Percentiles rank a stretch among this genome's conserved stretches.
Evolutionary conservation across 2,797 vertebrate species (phyloP).

Genomic region (Petrocephalus schoutedeni): DNA sequence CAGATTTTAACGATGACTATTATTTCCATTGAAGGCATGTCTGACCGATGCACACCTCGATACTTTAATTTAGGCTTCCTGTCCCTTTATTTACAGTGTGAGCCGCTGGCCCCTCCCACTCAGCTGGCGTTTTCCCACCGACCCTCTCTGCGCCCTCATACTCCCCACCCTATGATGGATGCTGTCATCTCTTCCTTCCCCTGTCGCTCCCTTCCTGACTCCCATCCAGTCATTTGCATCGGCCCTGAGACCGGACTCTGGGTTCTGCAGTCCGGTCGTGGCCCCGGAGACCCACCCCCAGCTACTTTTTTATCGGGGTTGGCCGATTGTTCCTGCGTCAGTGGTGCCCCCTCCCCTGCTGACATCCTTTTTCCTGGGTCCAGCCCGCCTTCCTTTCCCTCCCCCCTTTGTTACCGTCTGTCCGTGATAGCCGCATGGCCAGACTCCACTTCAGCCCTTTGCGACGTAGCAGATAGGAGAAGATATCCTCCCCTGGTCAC

Average conservation of each 20-base stretch:
- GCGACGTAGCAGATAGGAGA: background rate
- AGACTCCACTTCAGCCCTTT: background rate
- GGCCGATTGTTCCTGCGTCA: background rate
- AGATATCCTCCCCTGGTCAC: background rate
- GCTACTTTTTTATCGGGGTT: background rate
- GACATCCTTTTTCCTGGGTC: background rate
- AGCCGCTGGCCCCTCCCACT: background rate
- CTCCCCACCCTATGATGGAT: background rate
- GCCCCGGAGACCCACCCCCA: background rate
- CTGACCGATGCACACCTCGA: background rate
- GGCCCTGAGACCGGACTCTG: too few relatives aligned
- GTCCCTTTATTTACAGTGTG: background rate
- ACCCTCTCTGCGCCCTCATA: background rate
- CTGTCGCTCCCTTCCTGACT: background rate
- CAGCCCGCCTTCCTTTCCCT: background rate
- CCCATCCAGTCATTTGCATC: background rate
- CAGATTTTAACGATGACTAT: background rate
- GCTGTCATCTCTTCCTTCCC: constrained; percentile 3
- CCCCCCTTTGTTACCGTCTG: background rate
- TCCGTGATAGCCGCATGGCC: background rate
- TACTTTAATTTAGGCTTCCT: background rate
- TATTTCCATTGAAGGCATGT: background rate
- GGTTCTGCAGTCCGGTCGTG: background rate
- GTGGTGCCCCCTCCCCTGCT: background rate
- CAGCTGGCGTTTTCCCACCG: background rate